Base-by-base conservation (phyloP, 1,140 invertebrate genomes). In the Thaumetopoea pityocampa region DNA sequence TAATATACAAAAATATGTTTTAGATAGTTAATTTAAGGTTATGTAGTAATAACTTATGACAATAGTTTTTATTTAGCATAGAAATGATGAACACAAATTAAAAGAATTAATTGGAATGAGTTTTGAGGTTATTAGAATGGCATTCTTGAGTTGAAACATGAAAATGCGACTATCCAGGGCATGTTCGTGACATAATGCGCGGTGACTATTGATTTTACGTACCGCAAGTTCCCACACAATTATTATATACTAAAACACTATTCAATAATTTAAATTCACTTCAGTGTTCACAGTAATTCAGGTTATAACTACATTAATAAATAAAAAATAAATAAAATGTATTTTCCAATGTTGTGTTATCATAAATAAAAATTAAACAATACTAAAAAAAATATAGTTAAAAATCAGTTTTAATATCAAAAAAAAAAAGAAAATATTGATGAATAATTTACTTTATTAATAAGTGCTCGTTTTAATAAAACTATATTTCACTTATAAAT, bases 141-240 rank as follows among this genome's bases (percentile, higher is more conserved):
- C 17, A 33, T 50, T 38, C 15, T 18, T 34, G 24, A 16, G 19
- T n/a, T 50, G 8, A 36, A 28, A 35, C 38, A 8, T 33, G 19
- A 44, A 42, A 40, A 44, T 28, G 23, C 12, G n/a, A n/a, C 30
- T 30, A 14, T 10, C 12, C 4, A 24, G 26, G 43, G 46, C 49
- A 35, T 34, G n/a, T n/a, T n/a, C 43, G 48, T 50, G 40, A 24
- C 26, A 42, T 26, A 53, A 49, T 74, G 73, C 73, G 70, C 72
- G 67, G 61, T 64, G 63, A 68, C 63, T 78, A 78, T 78, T 64
- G 73, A 74, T 78, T 78, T 74, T 70, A 40, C 42, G 45, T 36
- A 60, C 57, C 33, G 40, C 49, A 27, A 38, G 28, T 27, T 40
- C 34, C 35, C 29, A 33, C 10, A 4, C 15, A 19, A 45, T 30